phyloP scores from a whole-genome alignment of 1,140 invertebrate genomes.

The Drosophila nigrodunni region DNA sequence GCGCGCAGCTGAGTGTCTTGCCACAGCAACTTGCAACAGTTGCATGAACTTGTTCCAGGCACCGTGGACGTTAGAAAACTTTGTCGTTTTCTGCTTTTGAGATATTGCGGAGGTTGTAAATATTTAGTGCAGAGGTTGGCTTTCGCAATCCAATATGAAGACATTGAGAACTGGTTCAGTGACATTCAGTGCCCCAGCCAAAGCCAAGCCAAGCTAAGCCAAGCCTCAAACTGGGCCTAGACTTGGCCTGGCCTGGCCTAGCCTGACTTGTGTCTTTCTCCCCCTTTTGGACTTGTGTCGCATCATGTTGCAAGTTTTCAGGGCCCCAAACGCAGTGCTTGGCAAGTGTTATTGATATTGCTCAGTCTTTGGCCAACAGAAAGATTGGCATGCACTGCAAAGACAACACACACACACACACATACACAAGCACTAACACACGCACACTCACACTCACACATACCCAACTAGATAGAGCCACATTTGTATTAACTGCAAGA shows the following conservation, averaged over 20 bases:
- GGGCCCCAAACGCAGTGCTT: slow-evolving; percentile 50
- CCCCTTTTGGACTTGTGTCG: slow-evolving; percentile 36
- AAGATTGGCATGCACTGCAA: slow-evolving; percentile 49
- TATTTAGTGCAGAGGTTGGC: slow-evolving; percentile 81
- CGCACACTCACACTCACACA: not conserved
- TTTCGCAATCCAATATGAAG: slow-evolving; percentile 63
- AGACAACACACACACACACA: slow-evolving; percentile 10
- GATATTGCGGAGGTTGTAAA: slow-evolving; percentile 83
- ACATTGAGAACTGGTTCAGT: slow-evolving; percentile 83
- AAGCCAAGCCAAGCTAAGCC: not conserved
- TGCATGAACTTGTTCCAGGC: slow-evolving; percentile 77
- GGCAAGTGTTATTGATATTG: slow-evolving; percentile 83
- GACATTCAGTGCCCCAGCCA: slow-evolving; percentile 61
- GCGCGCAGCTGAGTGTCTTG: slow-evolving; percentile 24
- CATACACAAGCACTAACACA: not conserved
- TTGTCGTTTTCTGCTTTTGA: slow-evolving; percentile 67
- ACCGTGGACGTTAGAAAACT: slow-evolving; percentile 66
- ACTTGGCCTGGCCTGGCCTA: slow-evolving; percentile 17
- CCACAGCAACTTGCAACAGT: slow-evolving; percentile 48
- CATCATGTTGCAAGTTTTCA: slow-evolving; percentile 72
- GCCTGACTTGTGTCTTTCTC: too few species aligned
- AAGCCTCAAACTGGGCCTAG: slow-evolving; percentile 14
- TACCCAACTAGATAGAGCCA: not conserved
- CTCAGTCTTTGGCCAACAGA: slow-evolving; percentile 46
- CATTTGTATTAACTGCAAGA: slow-evolving; percentile 14